Evolutionary conservation across 2,888 invertebrate genomes (phyloP), one percentile per base, ranked within the genome.

Genomic region (Ornithoptera priamus): DNA sequence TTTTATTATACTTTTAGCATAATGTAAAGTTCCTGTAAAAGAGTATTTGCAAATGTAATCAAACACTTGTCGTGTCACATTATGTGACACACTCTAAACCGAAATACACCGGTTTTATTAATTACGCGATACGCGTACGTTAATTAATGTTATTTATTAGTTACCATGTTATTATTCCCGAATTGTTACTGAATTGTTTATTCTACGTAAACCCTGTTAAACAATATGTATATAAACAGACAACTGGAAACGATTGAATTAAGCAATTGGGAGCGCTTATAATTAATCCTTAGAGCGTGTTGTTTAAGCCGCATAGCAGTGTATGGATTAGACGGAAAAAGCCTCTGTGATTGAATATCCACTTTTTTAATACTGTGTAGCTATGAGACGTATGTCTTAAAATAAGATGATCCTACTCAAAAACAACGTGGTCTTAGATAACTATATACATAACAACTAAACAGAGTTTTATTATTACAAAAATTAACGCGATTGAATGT

Each of bases 91-190:
- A 46, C 42, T 24, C 36, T 10, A 30, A 59, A 60, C 56, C 60
- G 46, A 36, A 22, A 69, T 65, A 64, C 63, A 65, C 42, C 56
- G 64, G 64, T 64, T 42, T 46, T 56, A 42, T 60, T 69, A 56
- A 69, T 65, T 60, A 64, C 59, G 24, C 60, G 39, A 60, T 64
- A 68, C 22, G 53, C 59, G 22, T 50, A 56, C 60, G 59, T 61
- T 69, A 69, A 69, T 69, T 64, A 62, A 57, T 56, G 56, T 61
- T 64, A 64, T 62, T 62, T 68, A 57, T 68, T 68, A 68, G 57
- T 62, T 62, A 46, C 24, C 62, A n/a, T 62, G 62, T 62, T 62
- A 57, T 62, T 46, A 67, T 62, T 57, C 39, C n/a, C 36, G 50
- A 30, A 59, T 46, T 50, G n/a, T 39, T 56, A 36, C 18, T 36